Evolutionary conservation across 2,888 invertebrate genomes (phyloP), one percentile per base, ranked within the genome.

Genomic region (Mythimna albipuncta): DNA sequence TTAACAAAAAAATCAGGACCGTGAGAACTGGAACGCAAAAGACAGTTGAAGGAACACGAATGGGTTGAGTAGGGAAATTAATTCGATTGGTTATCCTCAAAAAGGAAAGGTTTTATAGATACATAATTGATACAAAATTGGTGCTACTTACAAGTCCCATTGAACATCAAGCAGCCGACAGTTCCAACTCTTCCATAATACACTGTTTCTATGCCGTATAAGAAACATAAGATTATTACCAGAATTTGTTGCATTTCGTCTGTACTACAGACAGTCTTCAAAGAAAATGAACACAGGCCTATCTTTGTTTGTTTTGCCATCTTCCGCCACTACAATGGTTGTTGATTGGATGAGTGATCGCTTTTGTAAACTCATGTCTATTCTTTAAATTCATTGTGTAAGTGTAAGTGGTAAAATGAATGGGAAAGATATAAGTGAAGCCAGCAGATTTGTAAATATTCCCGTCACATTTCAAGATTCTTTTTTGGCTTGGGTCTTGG

Each of bases 131-230:
- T 35, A 47, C 0, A 41, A 57, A 44, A 35, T 10, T 5, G 2
- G 32, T 67, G 54, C 6, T 88, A 95, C 95, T 94, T 79, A 95
- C 95, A 95, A 47, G 94, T 94, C 52, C 87, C 85, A 81, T 95
- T 95, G 79, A 83, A 95, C 61, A 85, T 88, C 4, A 95, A 87
- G 63, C 95, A 95, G 3, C 91, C 92, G 11, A 80, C 76, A 54
- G 80, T 85, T 1, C 93, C 93, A 13, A 95, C 89, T 75, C 72
- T 89, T 0, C 90, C 93, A 66, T 93, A 94, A 70, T 93, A 93
- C 71, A 87, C 64, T 0, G 90, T 77, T 11, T 89, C 85, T n/a
- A 90, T 87, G 62, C 85, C 52, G 58, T 86, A 81, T 1, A 90
- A 57, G 19, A 89, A 69, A 59, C 84, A 90, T 55, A 89, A 64